Evolutionary conservation across 2,113 vertebrate species (phyloP), one percentile per base, ranked within the genome.

Genomic region (Camelus bactrianus): DNA sequence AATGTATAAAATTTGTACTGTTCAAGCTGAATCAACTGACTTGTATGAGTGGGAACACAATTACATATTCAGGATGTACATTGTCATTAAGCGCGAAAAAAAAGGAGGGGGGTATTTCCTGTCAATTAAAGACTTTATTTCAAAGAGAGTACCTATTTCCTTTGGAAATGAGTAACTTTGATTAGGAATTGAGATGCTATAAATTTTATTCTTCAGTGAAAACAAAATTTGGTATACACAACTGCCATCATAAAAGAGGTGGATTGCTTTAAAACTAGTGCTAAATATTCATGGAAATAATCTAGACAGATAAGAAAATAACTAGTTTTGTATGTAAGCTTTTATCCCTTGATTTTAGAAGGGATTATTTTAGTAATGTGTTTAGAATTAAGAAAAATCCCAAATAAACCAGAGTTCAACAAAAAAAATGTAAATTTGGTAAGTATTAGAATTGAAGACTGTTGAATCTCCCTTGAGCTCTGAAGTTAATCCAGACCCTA

Each of bases 271-370:
- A 89, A 94, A 97, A 75, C 93, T 97, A 94, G 32, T 97, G 84
- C 96, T 98, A 98, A 98, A 98, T 99, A 98, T 98, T 98, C 96
- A 98, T 96, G 92, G 89, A 95, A 98, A 97, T 98, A 98, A 98
- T 97, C 95, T 98, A 50, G 89, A 92, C 82, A 98, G 97, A 98
- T 98, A 98, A 97, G 90, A 91, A 98, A 98, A 97, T 0, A 3
- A 79, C 90, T 72, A 92, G 89, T 95, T 97, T 98, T 92, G 50
- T 79, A 97, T 97, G 82, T 82, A 97, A 97, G 62, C 92, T 95
- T 89, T 84, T 95, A 98, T 97, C 97, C 94, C 52, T 97, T 28
- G 96, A 98, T 97, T 98, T 98, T 98, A 97, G 84, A 81, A 79
- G 26, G 94, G 96, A 98, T 98, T 98, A 98, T 97, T 98, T 98